Evolutionary conservation across 2,797 vertebrate genomes (phyloP), one percentile per base, ranked within the genome.

Genomic region (Carapus acus): DNA sequence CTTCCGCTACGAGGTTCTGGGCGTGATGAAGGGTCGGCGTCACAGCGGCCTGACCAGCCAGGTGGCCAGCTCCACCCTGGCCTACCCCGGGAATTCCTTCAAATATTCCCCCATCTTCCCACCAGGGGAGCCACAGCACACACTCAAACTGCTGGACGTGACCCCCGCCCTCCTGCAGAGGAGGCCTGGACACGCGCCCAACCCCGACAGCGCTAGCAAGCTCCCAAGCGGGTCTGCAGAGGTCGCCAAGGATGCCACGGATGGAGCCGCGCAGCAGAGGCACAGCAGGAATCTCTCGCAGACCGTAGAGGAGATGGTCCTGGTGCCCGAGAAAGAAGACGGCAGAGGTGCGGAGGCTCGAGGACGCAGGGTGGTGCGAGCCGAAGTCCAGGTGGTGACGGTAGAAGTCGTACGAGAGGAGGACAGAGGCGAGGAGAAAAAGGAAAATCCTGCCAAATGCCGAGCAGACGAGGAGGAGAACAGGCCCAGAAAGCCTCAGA

Each of bases 1-100:
- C 62, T 99, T 99, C 79, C 93, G 96, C 59, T 99, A 92, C 76
- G 95, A 99, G 82, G 93, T 99, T 16, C 76, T 98, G 63, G 94
- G 93, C 51, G 87, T 99, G 79, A 87, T 97, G 71, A 92, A 89
- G 81, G 86, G 88, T 69, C 93, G 87, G 74, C 57, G 53, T 55
- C 60, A 52, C 1, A 74, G 87, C 17, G 81, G 83, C 7, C 84
- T 67, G 12, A 37, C 74, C 2, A 59, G 84, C 12, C 88, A 77
- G 37, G 51, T 80, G 8, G 70, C 66, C 6, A 85, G 83, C 67
- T 87, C 88, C 3, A 52, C 81, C 41, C 66, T 90, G 2, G 83
- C 83, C 33, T 91, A 92, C 59, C 80, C 86, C 0, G 91, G 91
- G 53, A 89, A 89, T 67, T 78, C 81, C 11, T 83, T 85, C 49